Percentiles rank a stretch among this genome's conserved stretches.
These are phyloP conservation scores for Sesia bembeciformis DNA, from an alignment of 2,888 invertebrate species.

Conservation along the genomic window DNA sequence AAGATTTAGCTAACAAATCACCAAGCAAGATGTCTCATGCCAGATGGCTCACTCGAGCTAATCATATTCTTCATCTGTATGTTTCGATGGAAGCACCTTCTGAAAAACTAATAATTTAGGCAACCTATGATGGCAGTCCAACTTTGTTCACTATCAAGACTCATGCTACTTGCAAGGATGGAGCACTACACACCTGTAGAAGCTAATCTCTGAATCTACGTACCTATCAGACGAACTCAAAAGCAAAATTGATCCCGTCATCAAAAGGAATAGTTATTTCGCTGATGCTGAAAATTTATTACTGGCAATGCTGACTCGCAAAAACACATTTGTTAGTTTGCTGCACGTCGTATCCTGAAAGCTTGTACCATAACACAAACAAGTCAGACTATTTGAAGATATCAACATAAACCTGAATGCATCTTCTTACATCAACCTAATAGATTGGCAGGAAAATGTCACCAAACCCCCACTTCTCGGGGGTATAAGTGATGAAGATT, in stretches of 20 bases:
- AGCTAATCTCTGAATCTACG: constrained; percentile 1
- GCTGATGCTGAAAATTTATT: constrained; percentile 22
- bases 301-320: constrained; percentile 16
- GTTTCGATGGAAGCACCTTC: constrained; percentile 8
- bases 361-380: neutral
- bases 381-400: constrained; percentile 10
- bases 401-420: constrained; percentile 12
- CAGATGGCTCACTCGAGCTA: constrained; percentile 13
- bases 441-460: constrained; percentile 14
- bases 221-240: constrained; percentile 3
- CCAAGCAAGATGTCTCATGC: constrained; percentile 14
- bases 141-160: constrained; percentile 17
- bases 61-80: constrained; percentile 12
- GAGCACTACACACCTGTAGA: constrained; percentile 14
- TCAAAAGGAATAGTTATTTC: constrained; percentile 12
- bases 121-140: constrained; percentile 16
- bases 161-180: constrained; percentile 16
- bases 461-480: constrained; percentile 9
- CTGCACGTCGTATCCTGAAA: constrained; percentile 15
- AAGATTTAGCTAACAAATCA: constrained; percentile 8
- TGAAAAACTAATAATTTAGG: constrained; percentile 8
- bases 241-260: constrained; percentile 3
- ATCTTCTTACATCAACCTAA: constrained; percentile 9
- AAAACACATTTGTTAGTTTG: constrained; percentile 15
- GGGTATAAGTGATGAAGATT: constrained; percentile 7